Conservation (phyloP, 2,113 vertebrate genomes). For the Meles meles region DNA sequence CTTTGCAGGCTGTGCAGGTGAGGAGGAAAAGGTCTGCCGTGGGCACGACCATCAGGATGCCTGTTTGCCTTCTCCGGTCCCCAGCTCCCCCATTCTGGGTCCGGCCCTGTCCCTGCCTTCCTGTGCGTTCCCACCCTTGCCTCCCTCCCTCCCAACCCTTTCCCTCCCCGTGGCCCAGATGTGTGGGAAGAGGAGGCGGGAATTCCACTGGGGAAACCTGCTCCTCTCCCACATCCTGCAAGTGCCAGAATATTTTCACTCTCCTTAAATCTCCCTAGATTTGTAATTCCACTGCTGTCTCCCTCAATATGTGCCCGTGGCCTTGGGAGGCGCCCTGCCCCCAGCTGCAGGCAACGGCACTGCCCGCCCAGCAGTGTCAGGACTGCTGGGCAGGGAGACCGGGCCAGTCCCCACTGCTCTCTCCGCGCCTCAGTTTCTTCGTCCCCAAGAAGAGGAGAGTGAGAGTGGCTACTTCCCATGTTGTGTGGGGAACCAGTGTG, state of each 20-base stretch:
- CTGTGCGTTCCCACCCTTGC: neutral
- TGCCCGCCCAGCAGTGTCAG: rapidly evolving
- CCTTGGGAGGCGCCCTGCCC: neutral
- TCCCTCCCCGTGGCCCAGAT: neutral
- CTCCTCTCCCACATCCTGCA: slow-evolving; percentile 52
- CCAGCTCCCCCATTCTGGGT: neutral
- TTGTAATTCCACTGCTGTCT: slow-evolving; percentile 71
- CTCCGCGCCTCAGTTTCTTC: slow-evolving; percentile 7
- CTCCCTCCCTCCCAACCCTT: neutral
- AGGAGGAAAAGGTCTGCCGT: neutral
- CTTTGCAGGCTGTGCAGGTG: neutral
- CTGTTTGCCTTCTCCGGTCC: neutral
- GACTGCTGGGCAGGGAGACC: neutral
- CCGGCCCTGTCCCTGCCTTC: neutral
- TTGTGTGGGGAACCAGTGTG: neutral
- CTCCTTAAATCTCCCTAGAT: slow-evolving; percentile 72
- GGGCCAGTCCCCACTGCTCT: neutral
- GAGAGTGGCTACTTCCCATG: neutral
- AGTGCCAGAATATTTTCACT: slow-evolving; percentile 51
- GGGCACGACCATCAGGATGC: too few relatives aligned
- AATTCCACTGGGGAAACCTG: slow-evolving; percentile 68
- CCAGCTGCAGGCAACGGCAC: neutral
- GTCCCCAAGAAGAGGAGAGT: neutral
- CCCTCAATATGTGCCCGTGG: slow-evolving; percentile 33
- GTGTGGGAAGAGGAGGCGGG: slow-evolving; percentile 47